These are phyloP conservation scores for Acanthacorydalis orientalis DNA, from an alignment of 2,888 invertebrate genomes.

Conservation along the genomic window DNA sequence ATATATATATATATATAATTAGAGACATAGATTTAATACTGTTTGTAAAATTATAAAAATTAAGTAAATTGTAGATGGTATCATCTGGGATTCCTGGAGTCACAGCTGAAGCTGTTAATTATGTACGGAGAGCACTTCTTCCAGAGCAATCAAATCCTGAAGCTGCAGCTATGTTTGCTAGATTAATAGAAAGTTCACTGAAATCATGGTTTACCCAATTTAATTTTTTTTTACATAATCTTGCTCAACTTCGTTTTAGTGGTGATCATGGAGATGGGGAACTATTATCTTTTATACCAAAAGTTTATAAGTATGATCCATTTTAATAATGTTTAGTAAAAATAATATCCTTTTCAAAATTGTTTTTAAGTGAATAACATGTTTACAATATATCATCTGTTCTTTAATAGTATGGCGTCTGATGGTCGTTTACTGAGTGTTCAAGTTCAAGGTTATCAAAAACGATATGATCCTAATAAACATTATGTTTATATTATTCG, in stretches of 20 bases:
- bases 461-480: slow-evolving; percentile 92
- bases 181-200: slow-evolving; percentile 88
- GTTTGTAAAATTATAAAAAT: too few species aligned
- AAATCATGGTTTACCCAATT: slow-evolving; percentile 90
- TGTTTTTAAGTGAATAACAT: neutral
- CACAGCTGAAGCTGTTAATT: slow-evolving; percentile 76
- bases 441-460: slow-evolving; percentile 77
- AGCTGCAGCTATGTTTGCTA: slow-evolving; percentile 89
- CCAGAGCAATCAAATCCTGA: slow-evolving; percentile 85
- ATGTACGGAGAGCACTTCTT: slow-evolving; percentile 78
- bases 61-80: slow-evolving; percentile 75
- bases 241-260: slow-evolving; percentile 82
- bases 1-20: too few species aligned
- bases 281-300: slow-evolving; percentile 82
- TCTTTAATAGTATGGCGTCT: slow-evolving; percentile 52
- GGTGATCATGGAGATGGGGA: slow-evolving; percentile 72
- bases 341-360: slow-evolving; percentile 5
- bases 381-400: slow-evolving; percentile 2
- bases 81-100: slow-evolving; percentile 85
- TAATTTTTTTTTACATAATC: slow-evolving; percentile 95
- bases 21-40: too few species aligned
- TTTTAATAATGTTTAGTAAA: neutral
- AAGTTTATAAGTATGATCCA: slow-evolving; percentile 70
- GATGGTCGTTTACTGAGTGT: slow-evolving; percentile 80
- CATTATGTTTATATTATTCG: slow-evolving; percentile 86